Conservation (phyloP, 64 coral and sea anemone species). For the Dendrophyllia cribrosa region DNA sequence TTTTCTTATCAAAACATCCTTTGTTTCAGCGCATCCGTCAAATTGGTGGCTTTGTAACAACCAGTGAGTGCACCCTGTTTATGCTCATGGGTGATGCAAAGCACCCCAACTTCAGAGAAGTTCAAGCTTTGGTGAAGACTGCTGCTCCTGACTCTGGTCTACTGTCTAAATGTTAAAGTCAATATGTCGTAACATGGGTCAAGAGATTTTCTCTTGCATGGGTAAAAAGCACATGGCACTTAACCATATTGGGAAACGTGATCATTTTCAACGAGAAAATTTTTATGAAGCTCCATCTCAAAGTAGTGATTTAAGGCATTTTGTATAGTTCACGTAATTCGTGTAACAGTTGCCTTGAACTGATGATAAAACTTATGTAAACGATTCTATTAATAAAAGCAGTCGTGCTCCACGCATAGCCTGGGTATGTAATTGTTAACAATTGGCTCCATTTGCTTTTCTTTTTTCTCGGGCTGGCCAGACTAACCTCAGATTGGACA, state of each 20-base stretch:
- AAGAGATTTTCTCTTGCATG: no score
- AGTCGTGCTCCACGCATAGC: neutral
- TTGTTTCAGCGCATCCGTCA: conserved; percentile 89
- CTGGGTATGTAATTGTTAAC: neutral
- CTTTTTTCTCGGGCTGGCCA: neutral
- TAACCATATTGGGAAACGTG: no score
- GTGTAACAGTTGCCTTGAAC: no score
- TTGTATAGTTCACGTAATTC: no score
- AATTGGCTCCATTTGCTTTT: neutral
- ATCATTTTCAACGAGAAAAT: no score
- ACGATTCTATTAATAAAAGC: neutral
- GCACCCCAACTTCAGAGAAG: conserved; percentile 94
- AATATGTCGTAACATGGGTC: neutral
- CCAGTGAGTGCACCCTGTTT: conserved; percentile 91
- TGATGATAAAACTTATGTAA: no score
- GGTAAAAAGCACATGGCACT: no score
- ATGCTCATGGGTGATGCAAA: conserved; percentile 90
- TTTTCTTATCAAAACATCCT: neutral
- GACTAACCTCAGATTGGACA: no score
- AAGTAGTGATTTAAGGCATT: no score
- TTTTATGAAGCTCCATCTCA: no score
- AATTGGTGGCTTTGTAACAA: conserved; percentile 93
- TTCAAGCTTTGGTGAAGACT: conserved; percentile 95
- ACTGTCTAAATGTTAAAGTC: conserved; percentile 82
- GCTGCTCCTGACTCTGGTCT: conserved; percentile 95